Conservation (phyloP, 2,797 vertebrate species). For the Menidia menidia region DNA sequence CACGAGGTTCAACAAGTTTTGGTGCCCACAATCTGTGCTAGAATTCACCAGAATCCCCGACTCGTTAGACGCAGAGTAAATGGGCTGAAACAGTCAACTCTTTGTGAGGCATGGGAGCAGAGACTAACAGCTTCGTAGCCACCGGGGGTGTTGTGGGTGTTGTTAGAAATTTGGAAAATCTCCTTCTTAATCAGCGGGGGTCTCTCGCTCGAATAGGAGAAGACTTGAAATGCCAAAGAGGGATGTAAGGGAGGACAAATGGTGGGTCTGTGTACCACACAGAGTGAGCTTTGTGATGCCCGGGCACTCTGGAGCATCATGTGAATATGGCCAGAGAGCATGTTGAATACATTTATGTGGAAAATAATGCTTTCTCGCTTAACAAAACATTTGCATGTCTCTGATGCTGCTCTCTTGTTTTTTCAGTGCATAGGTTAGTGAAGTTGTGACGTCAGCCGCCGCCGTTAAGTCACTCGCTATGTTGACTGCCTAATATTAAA, state of each 20-base stretch:
- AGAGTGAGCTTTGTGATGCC: slow-evolving; percentile 77
- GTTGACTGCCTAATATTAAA: not conserved
- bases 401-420: slow-evolving; percentile 17
- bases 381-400: slow-evolving; percentile 70
- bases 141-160: slow-evolving; percentile 72
- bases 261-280: slow-evolving; percentile 73
- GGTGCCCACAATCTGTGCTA: slow-evolving; percentile 21
- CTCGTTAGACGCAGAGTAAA: slow-evolving; percentile 35
- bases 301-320: slow-evolving; percentile 62
- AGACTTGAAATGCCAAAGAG: slow-evolving; percentile 77
- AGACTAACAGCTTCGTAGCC: slow-evolving; percentile 53
- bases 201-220: slow-evolving; percentile 63
- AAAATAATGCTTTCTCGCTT: slow-evolving; percentile 46
- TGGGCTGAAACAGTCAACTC: slow-evolving; percentile 52
- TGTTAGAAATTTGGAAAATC: slow-evolving; percentile 81
- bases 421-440: slow-evolving; percentile 38
- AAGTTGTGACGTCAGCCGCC: slow-evolving; percentile 16
- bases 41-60: slow-evolving; percentile 36
- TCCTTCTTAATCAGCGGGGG: slow-evolving; percentile 65
- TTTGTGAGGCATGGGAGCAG: slow-evolving; percentile 62
- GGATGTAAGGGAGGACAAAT: slow-evolving; percentile 71
- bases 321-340: slow-evolving; percentile 60
- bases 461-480: not conserved
- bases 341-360: slow-evolving; percentile 50
- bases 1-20: slow-evolving; percentile 36